Evolutionary conservation across 2,888 invertebrate genomes (phyloP).

Genomic region (Chymomyza amoena): DNA sequence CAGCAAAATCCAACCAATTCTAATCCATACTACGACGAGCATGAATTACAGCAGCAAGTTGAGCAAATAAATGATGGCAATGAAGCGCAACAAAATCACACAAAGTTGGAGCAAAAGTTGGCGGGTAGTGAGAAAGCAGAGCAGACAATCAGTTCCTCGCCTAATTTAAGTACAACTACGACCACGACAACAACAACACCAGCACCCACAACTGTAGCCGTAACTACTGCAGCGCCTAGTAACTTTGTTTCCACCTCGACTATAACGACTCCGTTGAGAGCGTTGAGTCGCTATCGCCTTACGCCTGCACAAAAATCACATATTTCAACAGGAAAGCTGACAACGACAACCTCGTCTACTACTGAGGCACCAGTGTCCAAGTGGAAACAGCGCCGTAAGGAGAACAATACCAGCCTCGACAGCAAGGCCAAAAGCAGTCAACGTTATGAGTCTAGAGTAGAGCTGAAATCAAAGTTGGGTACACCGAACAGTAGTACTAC

Average conservation of each 20-base stretch:
- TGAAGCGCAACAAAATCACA: constrained; percentile 62
- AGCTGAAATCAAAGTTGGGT: constrained; percentile 2
- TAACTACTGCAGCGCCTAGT: constrained; percentile 17
- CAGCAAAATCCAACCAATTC: constrained; percentile 50
- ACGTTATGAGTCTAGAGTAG: constrained; percentile 51
- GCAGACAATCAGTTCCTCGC: constrained; percentile 3
- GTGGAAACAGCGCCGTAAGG: constrained; percentile 75
- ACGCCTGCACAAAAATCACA: constrained; percentile 30
- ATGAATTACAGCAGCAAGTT: background rate
- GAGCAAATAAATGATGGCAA: background rate
- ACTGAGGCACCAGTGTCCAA: constrained; percentile 73
- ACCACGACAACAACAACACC: constrained; percentile 10
- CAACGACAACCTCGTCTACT: constrained; percentile 46
- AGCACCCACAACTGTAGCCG: constrained; percentile 17
- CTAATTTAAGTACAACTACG: background rate
- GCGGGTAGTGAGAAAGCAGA: constrained; percentile 41
- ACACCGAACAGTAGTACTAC: background rate
- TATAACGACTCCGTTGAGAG: constrained; percentile 53
- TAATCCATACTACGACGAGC: background rate
- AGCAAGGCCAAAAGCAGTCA: constrained; percentile 52
- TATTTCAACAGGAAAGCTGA: constrained; percentile 22
- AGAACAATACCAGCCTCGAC: constrained; percentile 37
- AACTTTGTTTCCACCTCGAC: constrained; percentile 65
- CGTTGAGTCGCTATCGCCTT: constrained; percentile 58
- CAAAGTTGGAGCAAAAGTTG: constrained; percentile 38